Conservation (phyloP, 2,113 vertebrate species). For the Lophius piscatorius region DNA sequence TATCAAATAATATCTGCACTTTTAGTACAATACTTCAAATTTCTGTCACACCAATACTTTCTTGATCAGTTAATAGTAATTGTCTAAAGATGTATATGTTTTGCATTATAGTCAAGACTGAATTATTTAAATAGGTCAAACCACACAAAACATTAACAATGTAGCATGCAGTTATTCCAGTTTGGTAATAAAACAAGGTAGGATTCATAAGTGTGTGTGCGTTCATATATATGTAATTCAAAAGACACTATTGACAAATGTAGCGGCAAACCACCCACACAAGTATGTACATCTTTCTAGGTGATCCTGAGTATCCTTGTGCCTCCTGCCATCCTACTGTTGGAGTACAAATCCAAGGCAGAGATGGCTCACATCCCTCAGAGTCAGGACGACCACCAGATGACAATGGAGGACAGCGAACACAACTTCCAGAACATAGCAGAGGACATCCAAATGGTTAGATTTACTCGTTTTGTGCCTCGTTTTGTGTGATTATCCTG, state of each 20-base stretch:
- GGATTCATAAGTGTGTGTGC: neutral
- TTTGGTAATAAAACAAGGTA: neutral
- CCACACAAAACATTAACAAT: neutral
- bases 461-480: neutral
- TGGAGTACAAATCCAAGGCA: slow-evolving; percentile 98
- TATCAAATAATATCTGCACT: too few relatives aligned
- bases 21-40: too few relatives aligned
- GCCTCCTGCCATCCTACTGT: slow-evolving; percentile 92
- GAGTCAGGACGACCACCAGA: slow-evolving; percentile 97
- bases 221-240: neutral
- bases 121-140: slow-evolving; percentile 6
- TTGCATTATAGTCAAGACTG: too few relatives aligned
- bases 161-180: neutral
- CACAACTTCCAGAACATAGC: slow-evolving; percentile 89
- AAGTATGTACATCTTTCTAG: slow-evolving; percentile 71
- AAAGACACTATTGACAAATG: neutral
- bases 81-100: too few relatives aligned
- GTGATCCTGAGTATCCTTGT: slow-evolving; percentile 97
- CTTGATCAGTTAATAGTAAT: too few relatives aligned
- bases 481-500: neutral
- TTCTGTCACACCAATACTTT: too few relatives aligned
- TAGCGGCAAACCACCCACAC: slow-evolving; percentile 44
- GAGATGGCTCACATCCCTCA: slow-evolving; percentile 99
- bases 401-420: slow-evolving; percentile 99
- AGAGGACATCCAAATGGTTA: slow-evolving; percentile 94